A percentile compares a stretch with the other conserved stretches of the same genome.
These are phyloP conservation scores for Brachionus sp. DNA, from an alignment of 1,140 invertebrate species.

Conservation along the genomic window DNA sequence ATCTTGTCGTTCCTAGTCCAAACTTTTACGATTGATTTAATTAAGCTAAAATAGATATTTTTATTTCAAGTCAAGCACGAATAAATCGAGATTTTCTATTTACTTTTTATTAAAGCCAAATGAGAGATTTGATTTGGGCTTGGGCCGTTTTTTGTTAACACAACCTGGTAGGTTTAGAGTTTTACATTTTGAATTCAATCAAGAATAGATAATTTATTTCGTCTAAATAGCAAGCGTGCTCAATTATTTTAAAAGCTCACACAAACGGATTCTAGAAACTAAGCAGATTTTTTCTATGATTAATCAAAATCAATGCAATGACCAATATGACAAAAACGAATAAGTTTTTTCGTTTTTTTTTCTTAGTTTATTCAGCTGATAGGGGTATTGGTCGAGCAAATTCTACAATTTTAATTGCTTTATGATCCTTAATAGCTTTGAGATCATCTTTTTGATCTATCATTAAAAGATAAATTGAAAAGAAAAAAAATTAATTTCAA, in stretches of 20 bases:
- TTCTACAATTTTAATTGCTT: neutral
- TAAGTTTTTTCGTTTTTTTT: neutral
- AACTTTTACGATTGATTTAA: constrained; percentile 32
- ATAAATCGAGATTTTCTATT: neutral
- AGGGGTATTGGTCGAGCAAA: neutral
- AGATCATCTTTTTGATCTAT: neutral
- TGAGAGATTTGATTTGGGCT: neutral
- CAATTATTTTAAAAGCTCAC: neutral
- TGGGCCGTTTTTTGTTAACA: neutral
- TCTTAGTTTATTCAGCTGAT: neutral
- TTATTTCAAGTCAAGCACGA: constrained; percentile 28
- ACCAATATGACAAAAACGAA: neutral
- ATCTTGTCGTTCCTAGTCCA: constrained; percentile 19
- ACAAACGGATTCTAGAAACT: neutral
- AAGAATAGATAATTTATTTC: constrained; percentile 27
- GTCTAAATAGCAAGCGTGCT: neutral
- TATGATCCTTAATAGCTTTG: neutral
- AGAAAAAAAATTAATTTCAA: neutral
- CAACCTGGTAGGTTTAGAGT: neutral
- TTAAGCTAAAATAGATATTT: constrained; percentile 15
- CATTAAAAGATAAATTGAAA: neutral
- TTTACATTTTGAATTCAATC: constrained; percentile 20
- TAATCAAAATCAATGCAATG: no score
- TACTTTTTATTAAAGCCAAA: constrained; percentile 29
- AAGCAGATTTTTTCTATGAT: neutral